Base-by-base conservation (phyloP, 2,797 vertebrate species). In the Hoplostethus mediterraneus region DNA sequence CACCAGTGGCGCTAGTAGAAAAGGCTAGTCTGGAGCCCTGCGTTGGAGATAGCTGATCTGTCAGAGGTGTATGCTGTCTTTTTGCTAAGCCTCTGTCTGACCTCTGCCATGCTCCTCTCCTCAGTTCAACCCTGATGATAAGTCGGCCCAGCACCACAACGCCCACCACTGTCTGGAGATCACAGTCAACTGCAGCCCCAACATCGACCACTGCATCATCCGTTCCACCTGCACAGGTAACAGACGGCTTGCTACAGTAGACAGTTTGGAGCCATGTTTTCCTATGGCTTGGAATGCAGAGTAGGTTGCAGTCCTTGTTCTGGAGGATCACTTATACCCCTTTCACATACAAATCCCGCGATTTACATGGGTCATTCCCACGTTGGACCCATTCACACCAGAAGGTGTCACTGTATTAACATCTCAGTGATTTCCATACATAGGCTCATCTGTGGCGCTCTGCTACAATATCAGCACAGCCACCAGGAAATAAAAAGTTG, bases 141-240 rank as follows among this genome's bases (percentile, higher is more conserved):
- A 99, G 93, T 99, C 98, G 47, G 98, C 97, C 70, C 98, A 99
- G 90, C 98, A 99, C 89, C 98, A 99, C 71, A 99, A 99, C 83
- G 98, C 98, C 73, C 98, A 99, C 90, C 98, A 99, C 93, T 99
- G 98, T 93, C 95, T 99, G 95, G 98, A 99, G 94, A 99, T 99
- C 85, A 99, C 98, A 0, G 98, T 99, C 80, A 99, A 99, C 93
- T 99, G 98, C 93, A 99, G 98, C 89, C 98, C 98, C 25, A 97
- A 98, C 92, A 99, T 99, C 74, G 98, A 99, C 93, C 98, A 99
- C 94, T 98, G 98, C 87, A 97, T 99, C 90, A 99, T 99, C 88
- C 96, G 98, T 89, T 99, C 98, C 93, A 99, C 98, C 58, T 99
- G 98, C 92, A 99, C 98, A 92, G 98, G 98, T 98, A 84, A 83